A percentile compares a stretch with the other conserved stretches of the same genome.
Evolutionary conservation across 2,797 vertebrate species (phyloP).

Genomic region (Lutjanus argentimaculatus): DNA sequence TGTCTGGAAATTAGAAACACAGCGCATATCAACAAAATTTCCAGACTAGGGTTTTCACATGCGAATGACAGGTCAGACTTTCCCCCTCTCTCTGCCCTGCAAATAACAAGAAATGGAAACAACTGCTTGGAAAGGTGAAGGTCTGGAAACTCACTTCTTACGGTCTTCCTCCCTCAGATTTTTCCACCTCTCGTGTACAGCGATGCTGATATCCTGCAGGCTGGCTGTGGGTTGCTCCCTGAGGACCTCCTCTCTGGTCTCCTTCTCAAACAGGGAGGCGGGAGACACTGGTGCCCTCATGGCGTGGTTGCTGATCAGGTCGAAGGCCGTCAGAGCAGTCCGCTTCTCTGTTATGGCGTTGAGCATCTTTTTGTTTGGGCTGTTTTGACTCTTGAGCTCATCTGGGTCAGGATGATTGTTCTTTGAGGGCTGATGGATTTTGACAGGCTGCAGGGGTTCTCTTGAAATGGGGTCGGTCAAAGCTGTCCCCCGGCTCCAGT

Average conservation of each 20-base stretch:
- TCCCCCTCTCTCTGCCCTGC: conserved; percentile 63
- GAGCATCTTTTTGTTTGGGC: conserved; percentile 72
- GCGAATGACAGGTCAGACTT: conserved; percentile 74
- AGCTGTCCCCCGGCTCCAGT: conserved; percentile 91
- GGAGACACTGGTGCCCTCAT: conserved; percentile 90
- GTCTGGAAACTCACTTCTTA: conserved; percentile 93
- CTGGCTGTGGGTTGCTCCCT: conserved; percentile 87
- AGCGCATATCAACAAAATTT: conserved; percentile 79
- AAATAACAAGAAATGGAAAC: conserved; percentile 87
- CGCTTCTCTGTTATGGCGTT: conserved; percentile 90
- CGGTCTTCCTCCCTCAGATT: conserved; percentile 90
- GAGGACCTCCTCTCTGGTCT: conserved; percentile 87
- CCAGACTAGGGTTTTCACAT: conserved; percentile 79
- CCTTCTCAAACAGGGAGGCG: conserved; percentile 89
- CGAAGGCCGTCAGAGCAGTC: conserved; percentile 90
- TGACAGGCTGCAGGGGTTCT: conserved; percentile 89
- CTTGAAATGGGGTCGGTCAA: conserved; percentile 80
- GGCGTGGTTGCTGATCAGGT: conserved; percentile 90
- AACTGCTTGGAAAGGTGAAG: conserved; percentile 79
- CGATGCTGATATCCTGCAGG: conserved; percentile 87
- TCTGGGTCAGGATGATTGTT: conserved; percentile 25
- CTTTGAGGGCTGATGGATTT: conserved; percentile 80
- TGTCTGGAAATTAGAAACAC: conserved; percentile 74
- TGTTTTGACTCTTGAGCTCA: conserved; percentile 60
- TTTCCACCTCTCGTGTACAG: conserved; percentile 91